Evolutionary conservation across 2,113 vertebrate genomes (phyloP), one percentile per base, ranked within the genome.

Genomic region (Copsychus sechellarum): DNA sequence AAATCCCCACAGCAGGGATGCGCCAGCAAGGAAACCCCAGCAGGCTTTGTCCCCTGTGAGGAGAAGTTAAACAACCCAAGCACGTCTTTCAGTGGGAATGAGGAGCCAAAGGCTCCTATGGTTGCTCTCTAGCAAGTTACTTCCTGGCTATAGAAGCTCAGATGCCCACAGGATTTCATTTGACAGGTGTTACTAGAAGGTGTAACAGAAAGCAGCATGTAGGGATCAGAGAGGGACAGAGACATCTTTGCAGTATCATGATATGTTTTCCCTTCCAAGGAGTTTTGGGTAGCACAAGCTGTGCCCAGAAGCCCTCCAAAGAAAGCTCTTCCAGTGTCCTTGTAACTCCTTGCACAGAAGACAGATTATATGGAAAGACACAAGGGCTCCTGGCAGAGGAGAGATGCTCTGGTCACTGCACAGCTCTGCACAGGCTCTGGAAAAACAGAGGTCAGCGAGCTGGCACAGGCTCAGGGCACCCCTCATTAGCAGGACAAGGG

Each of bases 301-400:
- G 31, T 62, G 54, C 24, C 22, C 31, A 61, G 31, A 84, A 70
- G 19, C 22, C 18, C n/a, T 45, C n/a, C 28, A 43, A 57, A 70
- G n/a, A 64, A 31, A 45, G 8, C 11, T 88, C 48, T 73, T 65
- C 67, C 58, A 81, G 45, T 12, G 24, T 71, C 40, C 57, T 51
- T 7, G 1, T 15, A 43, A 56, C 14, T 23, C 12, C 34, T 86
- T 0, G 0, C 0, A 5, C 14, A 56, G 54, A 64, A n/a, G 2
- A 65, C 28, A 48, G 36, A 78, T 53, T 14, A 9, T 10, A 15
- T 6, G 14, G 42, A 57, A 34, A 53, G 50, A 43, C 65, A 86
- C 23, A 25, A 47, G n/a, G 17, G 28, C 23, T 61, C 9, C 28
- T 2, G n/a, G 60, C 36, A 79, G 51, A 61, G 31, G 31, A 80